Percentiles rank a stretch among this genome's conserved stretches.
Evolutionary conservation across 2,888 invertebrate genomes (phyloP).

Genomic region (Byasa hedistus): DNA sequence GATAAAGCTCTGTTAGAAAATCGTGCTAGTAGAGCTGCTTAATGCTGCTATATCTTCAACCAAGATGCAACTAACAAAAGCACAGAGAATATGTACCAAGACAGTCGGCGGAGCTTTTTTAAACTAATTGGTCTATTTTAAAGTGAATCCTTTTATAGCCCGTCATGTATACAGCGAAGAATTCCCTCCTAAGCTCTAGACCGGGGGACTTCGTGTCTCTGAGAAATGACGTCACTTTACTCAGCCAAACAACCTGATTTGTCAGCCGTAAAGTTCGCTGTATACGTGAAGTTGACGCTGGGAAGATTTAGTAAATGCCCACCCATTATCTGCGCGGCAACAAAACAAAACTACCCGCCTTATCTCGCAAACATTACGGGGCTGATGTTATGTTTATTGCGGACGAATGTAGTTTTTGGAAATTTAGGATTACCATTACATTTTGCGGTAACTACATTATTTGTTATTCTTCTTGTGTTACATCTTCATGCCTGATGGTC

Average conservation of each 20-base stretch:
- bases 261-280: conserved; percentile 32
- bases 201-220: conserved; percentile 19
- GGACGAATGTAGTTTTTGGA: no score
- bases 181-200: conserved; percentile 14
- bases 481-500: no score
- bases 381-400: not conserved
- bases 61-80: not conserved
- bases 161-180: conserved; percentile 16
- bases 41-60: not conserved
- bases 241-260: conserved; percentile 30
- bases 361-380: not conserved
- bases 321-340: conserved; percentile 4
- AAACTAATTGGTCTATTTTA: conserved; percentile 22
- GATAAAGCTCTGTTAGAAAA: no score
- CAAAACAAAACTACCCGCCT: conserved; percentile 8
- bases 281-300: conserved; percentile 33
- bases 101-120: not conserved
- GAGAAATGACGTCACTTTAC: conserved; percentile 27
- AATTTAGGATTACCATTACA: no score
- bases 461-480: no score
- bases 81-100: not conserved
- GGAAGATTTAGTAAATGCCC: conserved; percentile 27
- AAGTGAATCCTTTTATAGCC: conserved; percentile 15
- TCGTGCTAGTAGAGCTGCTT: no score
- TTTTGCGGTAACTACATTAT: no score